phyloP scores from a whole-genome alignment of 2,113 vertebrate species.

The Tamias sibiricus region DNA sequence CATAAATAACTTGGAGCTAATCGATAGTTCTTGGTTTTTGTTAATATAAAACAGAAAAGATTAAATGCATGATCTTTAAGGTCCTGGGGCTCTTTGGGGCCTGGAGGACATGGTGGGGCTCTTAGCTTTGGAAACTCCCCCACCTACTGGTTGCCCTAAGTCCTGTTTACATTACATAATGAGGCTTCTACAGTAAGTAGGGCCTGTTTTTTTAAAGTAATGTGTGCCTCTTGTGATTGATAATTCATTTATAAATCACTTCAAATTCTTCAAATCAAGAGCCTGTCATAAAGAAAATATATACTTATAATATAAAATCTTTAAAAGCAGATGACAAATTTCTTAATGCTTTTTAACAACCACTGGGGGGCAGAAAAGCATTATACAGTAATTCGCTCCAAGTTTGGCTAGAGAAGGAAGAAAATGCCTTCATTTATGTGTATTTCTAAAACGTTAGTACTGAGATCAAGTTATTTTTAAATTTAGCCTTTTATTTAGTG shows the following conservation, averaged over 20 bases:
- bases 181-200: background rate
- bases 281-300: background rate
- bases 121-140: slow-evolving; percentile 77
- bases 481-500: background rate
- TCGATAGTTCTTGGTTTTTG: background rate
- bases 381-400: background rate
- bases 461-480: slow-evolving; percentile 38
- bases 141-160: slow-evolving; percentile 68
- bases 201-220: background rate
- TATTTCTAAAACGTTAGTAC: slow-evolving; percentile 7
- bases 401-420: background rate
- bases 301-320: background rate
- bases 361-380: slow-evolving; percentile 69
- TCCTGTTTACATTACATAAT: background rate
- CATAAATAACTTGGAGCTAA: background rate
- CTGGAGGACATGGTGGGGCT: background rate
- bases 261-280: background rate
- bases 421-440: background rate
- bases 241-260: background rate
- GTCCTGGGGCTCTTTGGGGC: background rate
- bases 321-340: slow-evolving; percentile 26
- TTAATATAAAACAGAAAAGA: background rate
- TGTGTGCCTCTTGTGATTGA: background rate
- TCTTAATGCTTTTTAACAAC: slow-evolving; percentile 9
- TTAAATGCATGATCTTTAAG: background rate